These are phyloP conservation scores for Turritopsis dohrnii DNA, from an alignment of 30 jellyfish, hydroid and myxozoan species.

Conservation along the genomic window DNA sequence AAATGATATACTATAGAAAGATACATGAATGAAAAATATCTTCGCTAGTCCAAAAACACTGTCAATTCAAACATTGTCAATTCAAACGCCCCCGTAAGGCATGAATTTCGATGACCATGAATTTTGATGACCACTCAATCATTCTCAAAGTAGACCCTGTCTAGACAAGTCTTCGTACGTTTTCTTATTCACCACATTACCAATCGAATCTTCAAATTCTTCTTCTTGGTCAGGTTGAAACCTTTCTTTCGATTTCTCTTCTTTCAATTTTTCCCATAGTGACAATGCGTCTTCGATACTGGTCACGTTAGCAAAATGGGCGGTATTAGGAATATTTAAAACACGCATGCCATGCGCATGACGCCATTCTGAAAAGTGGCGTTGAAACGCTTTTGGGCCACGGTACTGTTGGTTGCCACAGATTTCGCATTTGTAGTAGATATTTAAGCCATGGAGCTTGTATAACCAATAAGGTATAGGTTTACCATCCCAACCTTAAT, in stretches of 20 bases:
- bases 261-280: constrained; percentile 81
- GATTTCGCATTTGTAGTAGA: constrained; percentile 87
- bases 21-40: no score
- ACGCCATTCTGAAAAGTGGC: constrained; percentile 98
- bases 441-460: constrained; percentile 84
- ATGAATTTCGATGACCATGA: no score
- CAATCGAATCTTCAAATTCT: constrained; percentile 91
- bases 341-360: constrained; percentile 99
- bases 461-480: constrained; percentile 97
- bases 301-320: constrained; percentile 94
- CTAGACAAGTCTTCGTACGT: constrained; percentile 80
- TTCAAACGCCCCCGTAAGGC: no score
- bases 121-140: no score
- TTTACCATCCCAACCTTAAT: constrained; percentile 92
- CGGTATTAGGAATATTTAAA: constrained; percentile 90
- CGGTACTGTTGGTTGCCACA: constrained; percentile 93
- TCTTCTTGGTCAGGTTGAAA: constrained; percentile 96
- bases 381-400: constrained; percentile 98
- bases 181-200: constrained; percentile 86
- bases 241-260: constrained; percentile 67
- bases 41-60: no score
- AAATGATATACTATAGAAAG: no score
- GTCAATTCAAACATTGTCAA: no score
- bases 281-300: constrained; percentile 85
- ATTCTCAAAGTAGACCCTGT: constrained; percentile 73